Percentiles rank a stretch among this genome's conserved stretches.
Evolutionary conservation across 2,888 invertebrate genomes (phyloP).

Genomic region (Piscicola geometra): DNA sequence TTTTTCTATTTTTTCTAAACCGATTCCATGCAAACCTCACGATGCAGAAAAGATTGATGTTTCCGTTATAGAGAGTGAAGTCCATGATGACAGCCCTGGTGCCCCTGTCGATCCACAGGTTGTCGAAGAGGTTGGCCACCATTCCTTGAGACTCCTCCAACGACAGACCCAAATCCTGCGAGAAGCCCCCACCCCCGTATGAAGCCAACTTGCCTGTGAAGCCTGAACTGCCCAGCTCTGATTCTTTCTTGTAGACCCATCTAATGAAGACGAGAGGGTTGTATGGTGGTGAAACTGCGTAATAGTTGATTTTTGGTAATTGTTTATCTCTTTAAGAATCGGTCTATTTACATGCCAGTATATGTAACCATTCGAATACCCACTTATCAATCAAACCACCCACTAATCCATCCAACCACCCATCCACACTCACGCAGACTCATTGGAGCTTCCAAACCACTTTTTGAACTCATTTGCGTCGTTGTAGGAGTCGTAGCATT

Average conservation of each 20-base stretch:
- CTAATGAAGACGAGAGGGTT: too few relatives aligned
- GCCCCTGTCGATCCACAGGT: slow-evolving; percentile 64
- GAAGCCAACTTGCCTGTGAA: slow-evolving; percentile 59
- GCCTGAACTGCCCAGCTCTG: slow-evolving; percentile 32
- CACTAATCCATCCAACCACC: too few relatives aligned
- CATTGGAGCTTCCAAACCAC: slow-evolving; percentile 56
- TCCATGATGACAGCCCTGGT: slow-evolving; percentile 65
- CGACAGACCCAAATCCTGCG: slow-evolving; percentile 57
- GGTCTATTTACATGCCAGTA: too few relatives aligned
- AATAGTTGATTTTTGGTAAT: too few relatives aligned
- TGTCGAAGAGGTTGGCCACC: slow-evolving; percentile 58
- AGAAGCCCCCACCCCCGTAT: slow-evolving; percentile 52
- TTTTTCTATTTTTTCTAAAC: too few relatives aligned
- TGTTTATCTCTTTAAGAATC: too few relatives aligned
- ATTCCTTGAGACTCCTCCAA: slow-evolving; percentile 53
- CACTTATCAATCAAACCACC: too few relatives aligned
- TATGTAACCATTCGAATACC: too few relatives aligned
- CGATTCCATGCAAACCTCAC: slow-evolving; percentile 58
- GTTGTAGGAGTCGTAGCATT: slow-evolving; percentile 64
- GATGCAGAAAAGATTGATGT: slow-evolving; percentile 65
- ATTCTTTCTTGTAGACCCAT: slow-evolving; percentile 55
- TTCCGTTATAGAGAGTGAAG: slow-evolving; percentile 67
- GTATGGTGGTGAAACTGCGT: too few relatives aligned
- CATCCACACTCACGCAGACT: slow-evolving; percentile 46
- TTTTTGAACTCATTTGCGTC: slow-evolving; percentile 59